A percentile compares a stretch with the other conserved stretches of the same genome.
Evolutionary conservation across 1,140 invertebrate genomes (phyloP).

Genomic region (Formica selysi): DNA sequence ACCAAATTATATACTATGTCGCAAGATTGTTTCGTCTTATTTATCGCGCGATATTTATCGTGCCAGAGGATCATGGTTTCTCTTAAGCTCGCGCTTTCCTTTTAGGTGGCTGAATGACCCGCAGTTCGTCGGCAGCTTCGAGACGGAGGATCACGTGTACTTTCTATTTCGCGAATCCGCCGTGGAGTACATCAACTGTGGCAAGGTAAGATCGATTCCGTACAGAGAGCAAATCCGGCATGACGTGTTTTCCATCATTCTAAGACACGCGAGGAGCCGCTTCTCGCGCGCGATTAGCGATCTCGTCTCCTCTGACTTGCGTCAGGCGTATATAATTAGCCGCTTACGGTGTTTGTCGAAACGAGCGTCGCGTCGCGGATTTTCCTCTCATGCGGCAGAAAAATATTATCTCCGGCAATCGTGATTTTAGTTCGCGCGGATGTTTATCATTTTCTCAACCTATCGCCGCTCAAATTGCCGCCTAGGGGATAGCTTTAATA

Average conservation of each 20-base stretch:
- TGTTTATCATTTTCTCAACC: conserved; percentile 62
- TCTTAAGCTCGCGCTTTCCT: background rate
- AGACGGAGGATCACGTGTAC: conserved; percentile 95
- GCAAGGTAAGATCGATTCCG: conserved; percentile 90
- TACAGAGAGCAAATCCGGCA: conserved; percentile 21
- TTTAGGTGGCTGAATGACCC: conserved; percentile 96
- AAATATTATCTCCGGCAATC: conserved; percentile 36
- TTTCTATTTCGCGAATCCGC: conserved; percentile 97
- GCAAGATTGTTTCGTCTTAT: background rate
- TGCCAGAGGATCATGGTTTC: background rate
- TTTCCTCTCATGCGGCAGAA: conserved; percentile 37
- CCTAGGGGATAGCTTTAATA: conserved; percentile 38
- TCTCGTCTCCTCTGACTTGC: conserved; percentile 32
- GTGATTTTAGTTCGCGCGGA: conserved; percentile 56
- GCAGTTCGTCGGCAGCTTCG: conserved; percentile 96
- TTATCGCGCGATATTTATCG: conserved; percentile 25
- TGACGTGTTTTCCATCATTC: conserved; percentile 26
- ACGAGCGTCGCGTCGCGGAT: conserved; percentile 43
- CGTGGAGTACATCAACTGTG: conserved; percentile 97
- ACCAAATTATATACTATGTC: conserved; percentile 11
- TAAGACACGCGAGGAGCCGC: background rate
- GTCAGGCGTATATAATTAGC: conserved; percentile 58
- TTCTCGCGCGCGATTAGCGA: conserved; percentile 52
- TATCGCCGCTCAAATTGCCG: conserved; percentile 58
- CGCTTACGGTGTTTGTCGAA: conserved; percentile 52